Evolutionary conservation across 2,888 invertebrate genomes (phyloP).

Genomic region (Lasius platythorax): DNA sequence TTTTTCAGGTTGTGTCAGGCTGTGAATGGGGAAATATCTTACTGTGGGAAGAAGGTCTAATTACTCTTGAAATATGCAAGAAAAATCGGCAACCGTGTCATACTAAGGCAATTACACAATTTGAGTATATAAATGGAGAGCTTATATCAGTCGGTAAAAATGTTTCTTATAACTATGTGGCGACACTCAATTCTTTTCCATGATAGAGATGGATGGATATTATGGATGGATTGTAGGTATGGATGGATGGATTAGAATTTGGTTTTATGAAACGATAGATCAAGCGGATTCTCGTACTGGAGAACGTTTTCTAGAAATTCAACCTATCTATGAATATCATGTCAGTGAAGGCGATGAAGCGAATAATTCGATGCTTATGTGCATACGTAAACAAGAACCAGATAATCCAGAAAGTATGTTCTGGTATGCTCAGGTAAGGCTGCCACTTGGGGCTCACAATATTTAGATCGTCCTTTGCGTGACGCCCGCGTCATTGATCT

Average conservation of each 20-base stretch:
- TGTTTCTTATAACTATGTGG: background rate
- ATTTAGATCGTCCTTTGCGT: background rate
- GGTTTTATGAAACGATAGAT: conserved; percentile 97
- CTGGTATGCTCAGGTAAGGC: conserved; percentile 93
- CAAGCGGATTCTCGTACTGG: conserved; percentile 94
- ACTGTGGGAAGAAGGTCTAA: conserved; percentile 96
- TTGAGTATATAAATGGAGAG: conserved; percentile 87
- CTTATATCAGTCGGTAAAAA: conserved; percentile 87
- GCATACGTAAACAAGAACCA: conserved; percentile 86
- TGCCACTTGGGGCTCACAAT: background rate
- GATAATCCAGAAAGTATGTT: conserved; percentile 83
- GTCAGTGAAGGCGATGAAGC: conserved; percentile 85
- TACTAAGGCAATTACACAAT: conserved; percentile 90
- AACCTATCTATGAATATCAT: conserved; percentile 94
- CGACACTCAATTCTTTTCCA: background rate
- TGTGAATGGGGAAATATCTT: conserved; percentile 97
- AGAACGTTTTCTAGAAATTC: conserved; percentile 92
- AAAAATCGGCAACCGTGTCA: conserved; percentile 92
- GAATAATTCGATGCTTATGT: conserved; percentile 85
- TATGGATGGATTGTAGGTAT: conserved; percentile 86
- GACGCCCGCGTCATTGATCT: background rate
- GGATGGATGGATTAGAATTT: conserved; percentile 93
- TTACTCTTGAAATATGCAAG: conserved; percentile 93
- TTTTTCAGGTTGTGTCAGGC: conserved; percentile 91
- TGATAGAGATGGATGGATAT: background rate